phyloP scores from a whole-genome alignment of 2,113 vertebrate genomes.

The Hemichromis elongatus region DNA sequence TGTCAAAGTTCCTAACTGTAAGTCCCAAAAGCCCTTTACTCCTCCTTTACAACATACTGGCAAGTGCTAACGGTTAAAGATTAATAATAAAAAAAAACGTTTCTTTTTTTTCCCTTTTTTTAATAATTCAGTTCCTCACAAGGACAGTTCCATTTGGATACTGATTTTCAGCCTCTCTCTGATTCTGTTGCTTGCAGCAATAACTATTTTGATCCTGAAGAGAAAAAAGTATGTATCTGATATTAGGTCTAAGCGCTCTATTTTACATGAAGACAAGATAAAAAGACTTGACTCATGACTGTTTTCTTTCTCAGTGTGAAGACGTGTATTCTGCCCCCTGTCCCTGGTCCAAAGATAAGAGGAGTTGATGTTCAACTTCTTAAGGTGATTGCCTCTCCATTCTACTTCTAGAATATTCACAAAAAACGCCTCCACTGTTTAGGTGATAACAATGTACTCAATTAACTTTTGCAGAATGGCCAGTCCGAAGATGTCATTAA shows the following conservation, averaged over 20 bases:
- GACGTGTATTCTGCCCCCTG: slow-evolving; percentile 82
- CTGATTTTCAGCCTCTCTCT: slow-evolving; percentile 70
- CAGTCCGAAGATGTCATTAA: slow-evolving; percentile 78
- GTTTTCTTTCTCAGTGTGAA: slow-evolving; percentile 73
- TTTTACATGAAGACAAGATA: background rate
- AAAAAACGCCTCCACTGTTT: background rate
- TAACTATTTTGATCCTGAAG: slow-evolving; percentile 77
- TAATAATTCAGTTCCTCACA: slow-evolving; percentile 60
- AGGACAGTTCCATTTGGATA: slow-evolving; percentile 74
- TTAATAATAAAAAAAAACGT: background rate
- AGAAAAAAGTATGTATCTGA: slow-evolving; percentile 76
- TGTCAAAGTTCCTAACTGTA: slow-evolving; percentile 57
- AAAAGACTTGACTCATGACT: background rate
- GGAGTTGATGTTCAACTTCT: slow-evolving; percentile 82
- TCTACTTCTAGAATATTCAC: background rate
- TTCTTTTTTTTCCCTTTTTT: background rate
- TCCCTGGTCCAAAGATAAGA: slow-evolving; percentile 90
- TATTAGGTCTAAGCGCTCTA: background rate
- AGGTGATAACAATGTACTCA: background rate
- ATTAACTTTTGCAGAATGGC: slow-evolving; percentile 67
- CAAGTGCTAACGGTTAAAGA: background rate
- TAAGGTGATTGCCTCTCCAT: slow-evolving; percentile 71
- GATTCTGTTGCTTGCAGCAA: slow-evolving; percentile 69
- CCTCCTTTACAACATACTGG: background rate
- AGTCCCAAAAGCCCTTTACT: slow-evolving; percentile 7